Evolutionary conservation across 2,113 vertebrate genomes (phyloP), one percentile per base, ranked within the genome.

Genomic region (Gymnogyps californianus): DNA sequence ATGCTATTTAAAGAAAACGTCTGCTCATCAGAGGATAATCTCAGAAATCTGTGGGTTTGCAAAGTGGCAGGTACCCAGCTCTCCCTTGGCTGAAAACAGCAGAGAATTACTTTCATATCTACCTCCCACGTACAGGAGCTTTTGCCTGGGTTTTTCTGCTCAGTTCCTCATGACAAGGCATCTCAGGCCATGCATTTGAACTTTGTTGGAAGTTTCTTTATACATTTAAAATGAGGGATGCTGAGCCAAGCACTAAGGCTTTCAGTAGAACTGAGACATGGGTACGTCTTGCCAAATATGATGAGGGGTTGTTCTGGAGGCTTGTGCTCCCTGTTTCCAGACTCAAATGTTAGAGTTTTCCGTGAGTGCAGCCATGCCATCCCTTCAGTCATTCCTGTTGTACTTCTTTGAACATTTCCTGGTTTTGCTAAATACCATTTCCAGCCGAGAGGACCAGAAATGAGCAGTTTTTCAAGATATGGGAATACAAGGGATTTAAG

Each of bases 31-130:
- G 52, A 91, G 40, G 83, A 94, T 94, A 95, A 96, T 89, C 87
- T 96, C 96, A 95, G 96, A 94, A 91, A 87, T 80, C 94, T 96
- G 96, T 95, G 89, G 93, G 95, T 79, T 97, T 97, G 57, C 55
- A 87, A 94, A 97, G 89, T 91, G 81, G 94, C 95, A 95, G 94
- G 89, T 94, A 89, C 89, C 70, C 89, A 97, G 87, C 54, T 77
- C 87, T 96, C 36, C 81, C 74, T 96, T 85, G 62, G 93, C 91
- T 97, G 91, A 79, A 94, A 95, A 83, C 90, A 94, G 83, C 66
- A 84, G 65, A 93, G 69, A 89, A 65, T 76, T 94, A 91, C 91
- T 97, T 95, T 92, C 81, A 54, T 62, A 77, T 71, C 72, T 82
- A 62, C 92, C 69, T 97, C 93, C 93, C 78, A 94, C 89, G 0